These are phyloP conservation scores for Beaufortia kweichowensis DNA, from an alignment of 2,113 vertebrate genomes.

Conservation along the genomic window DNA sequence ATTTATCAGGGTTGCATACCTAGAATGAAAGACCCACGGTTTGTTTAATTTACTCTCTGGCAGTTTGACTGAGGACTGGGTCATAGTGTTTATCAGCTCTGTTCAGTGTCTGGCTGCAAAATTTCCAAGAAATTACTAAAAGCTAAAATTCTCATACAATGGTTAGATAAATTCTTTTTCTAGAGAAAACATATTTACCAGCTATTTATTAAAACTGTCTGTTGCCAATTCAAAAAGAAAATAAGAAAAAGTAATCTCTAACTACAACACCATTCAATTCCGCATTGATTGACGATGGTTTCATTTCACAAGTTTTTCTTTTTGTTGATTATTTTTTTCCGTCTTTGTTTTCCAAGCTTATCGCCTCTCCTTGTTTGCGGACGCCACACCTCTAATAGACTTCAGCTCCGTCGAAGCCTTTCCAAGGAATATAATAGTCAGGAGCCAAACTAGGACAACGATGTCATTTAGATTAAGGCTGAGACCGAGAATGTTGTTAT, in stretches of 20 bases:
- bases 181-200: not conserved
- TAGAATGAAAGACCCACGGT: not conserved
- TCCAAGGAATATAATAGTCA: conserved; percentile 31
- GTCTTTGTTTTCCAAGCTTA: not conserved
- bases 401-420: not conserved
- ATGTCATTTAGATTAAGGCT: conserved; percentile 74
- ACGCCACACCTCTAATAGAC: conserved; percentile 9
- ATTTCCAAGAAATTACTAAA: not conserved
- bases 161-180: not conserved
- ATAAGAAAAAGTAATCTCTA: too few relatives aligned
- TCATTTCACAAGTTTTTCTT: conserved; percentile 20
- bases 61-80: not conserved
- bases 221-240: not conserved
- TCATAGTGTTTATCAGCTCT: not conserved
- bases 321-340: not conserved
- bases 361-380: conserved; percentile 20
- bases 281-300: not conserved
- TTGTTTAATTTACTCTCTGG: not conserved
- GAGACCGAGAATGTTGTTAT: conserved; percentile 67
- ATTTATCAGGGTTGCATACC: not conserved
- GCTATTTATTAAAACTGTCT: not conserved
- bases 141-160: not conserved
- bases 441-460: conserved; percentile 69
- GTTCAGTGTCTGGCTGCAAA: not conserved
- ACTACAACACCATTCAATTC: not conserved